Base-by-base conservation (phyloP, 1,140 invertebrate species). In the Lepidurus packardi region DNA sequence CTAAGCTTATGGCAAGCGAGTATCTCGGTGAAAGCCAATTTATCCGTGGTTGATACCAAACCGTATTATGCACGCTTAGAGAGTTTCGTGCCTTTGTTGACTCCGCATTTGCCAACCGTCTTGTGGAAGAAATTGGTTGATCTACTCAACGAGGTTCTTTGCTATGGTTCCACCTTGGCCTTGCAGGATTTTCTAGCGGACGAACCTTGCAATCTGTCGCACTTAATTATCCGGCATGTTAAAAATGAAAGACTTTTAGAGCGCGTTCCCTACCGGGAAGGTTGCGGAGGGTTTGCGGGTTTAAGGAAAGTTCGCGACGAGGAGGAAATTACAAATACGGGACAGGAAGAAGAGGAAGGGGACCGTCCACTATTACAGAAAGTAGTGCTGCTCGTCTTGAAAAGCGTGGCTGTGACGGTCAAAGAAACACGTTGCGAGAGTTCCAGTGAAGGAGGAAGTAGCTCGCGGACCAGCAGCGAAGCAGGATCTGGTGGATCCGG, bases 1-100 rank as follows among this genome's bases (percentile, higher is more conserved):
- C 87, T 95, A 73, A 90, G 91, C 77, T 85, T 95, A 10, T 95
- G 94, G 93, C 92, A 94, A 83, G 92, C 92, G 79, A 93, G 94
- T n/a, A 95, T 96, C 83, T 94, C 93, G 73, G 93, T 95, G 0
- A 94, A 94, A 85, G 92, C 93, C 13, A 95, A 95, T 87, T 87
- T 96, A 34, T 94, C 93, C 25, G 90, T 95, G 11, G 91, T 94
- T 78, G 93, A 95, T 83, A 95, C 93, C 4, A 93, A 94, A 82
- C 91, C 93, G 6, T 96, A 94, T 84, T 95, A 95, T 85, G 90
- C 92, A 24, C 90, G 94, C 82, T 85, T 95, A 78, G 92, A 94
- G 81, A 89, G 90, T 81, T 91, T 95, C 85, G 91, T 94, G 34
- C 87, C 90, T 76, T 86, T 94, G 73, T 85, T 95, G 43, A 88